Percentiles rank a stretch among this genome's conserved stretches.
Conservation (phyloP, 2,888 invertebrate genomes). For the Ectemnius cavifrons region DNA sequence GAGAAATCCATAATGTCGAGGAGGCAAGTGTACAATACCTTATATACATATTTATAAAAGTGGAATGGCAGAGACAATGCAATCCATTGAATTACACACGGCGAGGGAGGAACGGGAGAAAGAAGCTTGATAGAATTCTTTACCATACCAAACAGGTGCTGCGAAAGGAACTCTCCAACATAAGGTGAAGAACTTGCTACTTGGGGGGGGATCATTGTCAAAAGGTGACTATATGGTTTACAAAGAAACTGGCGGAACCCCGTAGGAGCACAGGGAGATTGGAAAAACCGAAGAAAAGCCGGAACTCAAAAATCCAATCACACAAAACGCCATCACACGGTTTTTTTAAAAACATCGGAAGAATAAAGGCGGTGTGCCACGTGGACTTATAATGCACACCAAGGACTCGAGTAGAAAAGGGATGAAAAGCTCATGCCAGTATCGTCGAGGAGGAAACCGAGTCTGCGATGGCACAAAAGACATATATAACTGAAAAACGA, state of each 20-base stretch:
- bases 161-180: neutral
- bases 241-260: neutral
- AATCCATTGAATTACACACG: neutral
- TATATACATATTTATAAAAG: constrained; percentile 5
- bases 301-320: too few species aligned
- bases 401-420: too few species aligned
- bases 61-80: neutral
- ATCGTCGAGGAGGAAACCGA: too few species aligned
- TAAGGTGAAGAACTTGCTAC: neutral
- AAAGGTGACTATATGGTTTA: neutral
- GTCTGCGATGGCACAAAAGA: too few species aligned
- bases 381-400: too few species aligned
- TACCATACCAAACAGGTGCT: neutral
- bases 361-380: too few species aligned
- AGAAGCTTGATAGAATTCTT: neutral
- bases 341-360: too few species aligned
- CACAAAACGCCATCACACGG: too few species aligned
- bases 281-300: neutral
- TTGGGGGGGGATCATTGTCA: neutral
- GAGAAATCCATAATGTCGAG: too few species aligned
- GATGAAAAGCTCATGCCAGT: too few species aligned
- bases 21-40: too few species aligned
- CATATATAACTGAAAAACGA: too few species aligned
- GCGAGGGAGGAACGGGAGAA: neutral
- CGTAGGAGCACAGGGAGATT: neutral